phyloP scores from a whole-genome alignment of 2,113 vertebrate genomes.

The Chloroceryle aenea region DNA sequence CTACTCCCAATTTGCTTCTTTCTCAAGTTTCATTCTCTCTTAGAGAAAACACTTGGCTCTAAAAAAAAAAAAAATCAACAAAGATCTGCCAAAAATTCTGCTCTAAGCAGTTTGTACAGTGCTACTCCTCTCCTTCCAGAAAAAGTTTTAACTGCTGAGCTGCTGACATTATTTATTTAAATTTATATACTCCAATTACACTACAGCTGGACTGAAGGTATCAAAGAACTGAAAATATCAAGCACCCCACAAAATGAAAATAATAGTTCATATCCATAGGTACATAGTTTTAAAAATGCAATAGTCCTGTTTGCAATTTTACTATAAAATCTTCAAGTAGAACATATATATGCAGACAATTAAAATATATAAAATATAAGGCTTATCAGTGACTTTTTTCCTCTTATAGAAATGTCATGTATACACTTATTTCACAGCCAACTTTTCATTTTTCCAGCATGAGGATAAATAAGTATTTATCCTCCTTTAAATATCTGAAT shows the following conservation, averaged over 20 bases:
- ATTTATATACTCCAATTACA: neutral
- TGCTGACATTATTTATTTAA: neutral
- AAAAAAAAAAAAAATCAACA: neutral
- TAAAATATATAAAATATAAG: conserved; percentile 62
- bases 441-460: conserved; percentile 60
- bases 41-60: conserved; percentile 37
- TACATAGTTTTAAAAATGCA: neutral
- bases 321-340: neutral
- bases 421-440: conserved; percentile 52
- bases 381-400: conserved; percentile 32
- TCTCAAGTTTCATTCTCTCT: conserved; percentile 49
- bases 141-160: conserved; percentile 11
- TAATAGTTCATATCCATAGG: neutral
- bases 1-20: conserved; percentile 10
- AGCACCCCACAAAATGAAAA: neutral
- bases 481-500: conserved; percentile 45
- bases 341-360: neutral
- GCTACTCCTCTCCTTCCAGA: neutral
- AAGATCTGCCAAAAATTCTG: conserved; percentile 17
- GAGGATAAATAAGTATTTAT: conserved; percentile 34
- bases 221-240: neutral
- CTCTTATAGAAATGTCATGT: conserved; percentile 62
- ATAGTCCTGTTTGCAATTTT: neutral
- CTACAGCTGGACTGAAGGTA: neutral
- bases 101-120: neutral